Evolutionary conservation across 1,140 invertebrate species (phyloP).

Genomic region (Drosophila jambulina): DNA sequence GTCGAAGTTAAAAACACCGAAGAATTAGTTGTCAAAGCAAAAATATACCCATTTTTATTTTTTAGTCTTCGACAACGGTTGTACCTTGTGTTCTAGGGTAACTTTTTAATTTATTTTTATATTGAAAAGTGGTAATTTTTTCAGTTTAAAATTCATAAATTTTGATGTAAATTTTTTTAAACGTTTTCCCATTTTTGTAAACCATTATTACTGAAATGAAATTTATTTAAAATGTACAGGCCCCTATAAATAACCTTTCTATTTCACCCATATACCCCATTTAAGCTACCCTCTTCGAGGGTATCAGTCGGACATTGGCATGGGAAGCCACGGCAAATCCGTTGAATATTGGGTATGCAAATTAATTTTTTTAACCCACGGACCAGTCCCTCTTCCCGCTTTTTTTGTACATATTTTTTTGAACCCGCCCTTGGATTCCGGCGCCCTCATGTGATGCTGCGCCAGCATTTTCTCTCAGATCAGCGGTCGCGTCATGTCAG

Average conservation of each 20-base stretch:
- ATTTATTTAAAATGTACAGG: not conserved
- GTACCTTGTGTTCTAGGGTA: no score
- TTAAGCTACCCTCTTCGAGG: not conserved
- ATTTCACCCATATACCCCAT: not conserved
- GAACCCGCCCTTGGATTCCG: slow-evolving; percentile 11
- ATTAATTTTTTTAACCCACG: slow-evolving; percentile 70
- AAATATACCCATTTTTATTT: not conserved
- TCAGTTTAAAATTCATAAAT: not conserved
- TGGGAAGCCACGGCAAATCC: slow-evolving; percentile 50
- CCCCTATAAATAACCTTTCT: no score
- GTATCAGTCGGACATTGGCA: slow-evolving; percentile 19
- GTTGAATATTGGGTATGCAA: slow-evolving; percentile 79
- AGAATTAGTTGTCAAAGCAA: not conserved
- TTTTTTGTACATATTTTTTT: not conserved
- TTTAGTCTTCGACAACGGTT: not conserved
- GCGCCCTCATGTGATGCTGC: slow-evolving; percentile 54
- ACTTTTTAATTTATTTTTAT: not conserved
- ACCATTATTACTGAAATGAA: not conserved
- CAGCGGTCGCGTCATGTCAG: slow-evolving; percentile 44
- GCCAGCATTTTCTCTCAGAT: slow-evolving; percentile 61
- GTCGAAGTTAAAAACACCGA: not conserved
- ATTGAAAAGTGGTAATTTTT: not conserved
- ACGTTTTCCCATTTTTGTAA: not conserved
- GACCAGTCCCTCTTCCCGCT: not conserved
- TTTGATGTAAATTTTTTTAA: not conserved